Evolutionary conservation across 53 echinoderm and acorn worm species (phyloP), one percentile per base, ranked within the genome.

Genomic region (Hippasteria phrygiana): DNA sequence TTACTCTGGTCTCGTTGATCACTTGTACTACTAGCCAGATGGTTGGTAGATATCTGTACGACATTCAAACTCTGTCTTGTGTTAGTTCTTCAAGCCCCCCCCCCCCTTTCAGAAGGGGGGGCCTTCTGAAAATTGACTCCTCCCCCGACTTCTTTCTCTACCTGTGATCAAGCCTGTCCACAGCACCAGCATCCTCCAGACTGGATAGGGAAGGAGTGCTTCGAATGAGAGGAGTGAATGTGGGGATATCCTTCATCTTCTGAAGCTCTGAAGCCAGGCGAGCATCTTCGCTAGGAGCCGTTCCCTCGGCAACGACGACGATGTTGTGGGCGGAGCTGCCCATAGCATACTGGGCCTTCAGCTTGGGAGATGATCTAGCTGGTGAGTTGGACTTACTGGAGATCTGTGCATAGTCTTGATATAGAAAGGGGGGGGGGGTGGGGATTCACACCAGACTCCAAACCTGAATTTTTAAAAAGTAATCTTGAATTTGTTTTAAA

Each of bases 201-300:
- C 75, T 96, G 18, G 94, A 65, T 29, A 81, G 42, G 8, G 81
- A 65, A 16, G 81, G 81, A 14, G 45, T 56, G 20, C 98, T 94
- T 71, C 94, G 92, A 40, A 97, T 80, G 50, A 97, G 95, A 27
- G 98, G 98, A 28, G 94, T 77, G 88, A 97, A 97, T 0, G 98
- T 97, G 14, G 98, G 98, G 34, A 97, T 97, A 48, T 97, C 98
- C 48, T 91, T 87, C 93, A 97, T 93, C 88, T 97, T 97, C 71
- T 92, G 91, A 13, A 95, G 92, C 65, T 95, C 95, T 9, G 88
- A 87, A 36, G 93, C 90, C 66, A 92, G 71, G 50, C 90, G 87
- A 13, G 88, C 88, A 29, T 94, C 94, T n/a, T 86, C 78, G 43
- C 43, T 91, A 2, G 81, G 91, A 24, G 89, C 83, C 0, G 72